phyloP scores from a whole-genome alignment of 1,140 invertebrate species.

The Leptinotarsa defecta region DNA sequence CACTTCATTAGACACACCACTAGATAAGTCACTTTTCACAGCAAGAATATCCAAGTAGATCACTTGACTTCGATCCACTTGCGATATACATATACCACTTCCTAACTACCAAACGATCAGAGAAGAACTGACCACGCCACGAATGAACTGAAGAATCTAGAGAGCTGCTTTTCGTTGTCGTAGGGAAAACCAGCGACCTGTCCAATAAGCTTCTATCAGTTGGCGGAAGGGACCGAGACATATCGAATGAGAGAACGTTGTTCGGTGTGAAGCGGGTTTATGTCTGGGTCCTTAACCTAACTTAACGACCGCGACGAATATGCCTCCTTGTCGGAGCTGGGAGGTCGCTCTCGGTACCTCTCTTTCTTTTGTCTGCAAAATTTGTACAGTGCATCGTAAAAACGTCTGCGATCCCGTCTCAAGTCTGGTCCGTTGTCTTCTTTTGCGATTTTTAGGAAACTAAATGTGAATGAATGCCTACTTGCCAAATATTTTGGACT shows the following conservation, averaged over 20 bases:
- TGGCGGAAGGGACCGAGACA: slow-evolving; percentile 27
- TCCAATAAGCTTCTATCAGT: slow-evolving; percentile 14
- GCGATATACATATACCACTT: background rate
- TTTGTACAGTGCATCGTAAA: slow-evolving; percentile 29
- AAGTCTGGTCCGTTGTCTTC: background rate
- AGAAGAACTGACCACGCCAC: slow-evolving; percentile 25
- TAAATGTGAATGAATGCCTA: background rate
- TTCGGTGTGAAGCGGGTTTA: slow-evolving; percentile 28
- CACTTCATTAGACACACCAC: too few species aligned
- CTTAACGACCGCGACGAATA: slow-evolving; percentile 29
- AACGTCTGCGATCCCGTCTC: slow-evolving; percentile 23
- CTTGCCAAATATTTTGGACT: background rate
- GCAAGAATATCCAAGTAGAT: too few species aligned
- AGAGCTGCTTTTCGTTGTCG: slow-evolving; percentile 10
- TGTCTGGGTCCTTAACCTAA: slow-evolving; percentile 32
- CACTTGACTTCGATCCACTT: background rate
- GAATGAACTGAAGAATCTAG: slow-evolving; percentile 23
- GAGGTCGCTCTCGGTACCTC: background rate
- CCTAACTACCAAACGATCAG: background rate
- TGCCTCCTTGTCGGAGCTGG: slow-evolving; percentile 23
- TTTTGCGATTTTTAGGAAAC: background rate
- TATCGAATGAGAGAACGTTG: slow-evolving; percentile 1
- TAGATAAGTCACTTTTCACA: too few species aligned
- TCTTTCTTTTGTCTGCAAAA: slow-evolving; percentile 30
- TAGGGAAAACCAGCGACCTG: slow-evolving; percentile 27